Evolutionary conservation across 1,140 invertebrate genomes (phyloP).

Genomic region (Drosophila malerkotliana): DNA sequence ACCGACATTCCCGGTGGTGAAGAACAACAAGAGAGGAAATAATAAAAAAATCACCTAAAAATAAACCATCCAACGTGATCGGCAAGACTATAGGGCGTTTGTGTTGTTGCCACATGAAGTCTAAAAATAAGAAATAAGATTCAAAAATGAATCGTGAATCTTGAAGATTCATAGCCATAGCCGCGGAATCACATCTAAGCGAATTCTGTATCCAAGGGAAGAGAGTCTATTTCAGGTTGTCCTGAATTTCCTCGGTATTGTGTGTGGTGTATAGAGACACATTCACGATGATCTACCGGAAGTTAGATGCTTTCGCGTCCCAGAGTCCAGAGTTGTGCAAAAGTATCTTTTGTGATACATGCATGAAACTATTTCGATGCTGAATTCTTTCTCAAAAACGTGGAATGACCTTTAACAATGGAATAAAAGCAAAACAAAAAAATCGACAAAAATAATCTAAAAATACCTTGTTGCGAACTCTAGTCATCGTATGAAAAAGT

Average conservation of each 20-base stretch:
- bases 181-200: background rate
- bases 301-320: background rate
- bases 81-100: background rate
- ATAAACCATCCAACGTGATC: conserved; percentile 19
- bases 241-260: background rate
- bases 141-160: background rate
- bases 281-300: background rate
- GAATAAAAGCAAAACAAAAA: background rate
- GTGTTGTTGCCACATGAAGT: conserved; percentile 4
- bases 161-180: background rate
- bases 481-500: too few species aligned
- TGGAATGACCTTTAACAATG: conserved; percentile 8
- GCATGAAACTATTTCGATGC: background rate
- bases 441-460: background rate
- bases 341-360: background rate
- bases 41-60: conserved; percentile 18
- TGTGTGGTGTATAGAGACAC: background rate
- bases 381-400: conserved; percentile 3
- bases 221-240: background rate
- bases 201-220: background rate
- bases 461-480: background rate
- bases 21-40: background rate
- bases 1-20: background rate
- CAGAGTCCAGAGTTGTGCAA: background rate
- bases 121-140: background rate